Evolutionary conservation across 1,140 invertebrate species (phyloP).

Genomic region (Bombus waltoni): DNA sequence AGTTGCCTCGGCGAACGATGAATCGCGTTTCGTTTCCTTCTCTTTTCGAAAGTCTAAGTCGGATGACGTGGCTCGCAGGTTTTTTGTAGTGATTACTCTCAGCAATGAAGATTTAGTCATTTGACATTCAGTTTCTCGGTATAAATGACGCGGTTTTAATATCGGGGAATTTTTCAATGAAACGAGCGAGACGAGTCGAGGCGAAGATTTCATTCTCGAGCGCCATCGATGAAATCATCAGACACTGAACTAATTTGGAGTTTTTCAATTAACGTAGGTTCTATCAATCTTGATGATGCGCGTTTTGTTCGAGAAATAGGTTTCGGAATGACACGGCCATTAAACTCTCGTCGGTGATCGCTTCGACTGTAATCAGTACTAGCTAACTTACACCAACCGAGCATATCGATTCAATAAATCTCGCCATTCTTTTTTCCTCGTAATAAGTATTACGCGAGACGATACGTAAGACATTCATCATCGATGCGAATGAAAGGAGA

Average conservation of each 20-base stretch:
- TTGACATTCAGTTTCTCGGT: background rate
- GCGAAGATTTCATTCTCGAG: background rate
- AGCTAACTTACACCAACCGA: constrained; percentile 12
- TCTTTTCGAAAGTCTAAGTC: too few species aligned
- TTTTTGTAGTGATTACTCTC: background rate
- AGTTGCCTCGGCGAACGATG: too few species aligned
- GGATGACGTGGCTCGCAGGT: background rate
- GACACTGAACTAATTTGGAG: constrained; percentile 1
- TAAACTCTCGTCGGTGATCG: background rate
- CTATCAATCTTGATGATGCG: background rate
- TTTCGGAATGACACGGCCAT: constrained; percentile 9
- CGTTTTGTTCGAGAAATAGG: constrained; percentile 9
- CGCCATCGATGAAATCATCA: background rate
- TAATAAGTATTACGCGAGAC: background rate
- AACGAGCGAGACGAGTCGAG: background rate
- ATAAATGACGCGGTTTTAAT: background rate
- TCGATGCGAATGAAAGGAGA: constrained; percentile 2
- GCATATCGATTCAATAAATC: constrained; percentile 35
- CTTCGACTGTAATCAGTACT: constrained; percentile 4
- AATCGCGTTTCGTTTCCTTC: too few species aligned
- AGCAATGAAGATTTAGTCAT: background rate
- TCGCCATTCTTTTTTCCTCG: background rate
- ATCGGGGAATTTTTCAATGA: background rate
- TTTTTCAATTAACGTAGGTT: background rate
- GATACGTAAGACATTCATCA: background rate